phyloP scores from a whole-genome alignment of 2,797 vertebrate species.

The Micrastur ruficollis region DNA sequence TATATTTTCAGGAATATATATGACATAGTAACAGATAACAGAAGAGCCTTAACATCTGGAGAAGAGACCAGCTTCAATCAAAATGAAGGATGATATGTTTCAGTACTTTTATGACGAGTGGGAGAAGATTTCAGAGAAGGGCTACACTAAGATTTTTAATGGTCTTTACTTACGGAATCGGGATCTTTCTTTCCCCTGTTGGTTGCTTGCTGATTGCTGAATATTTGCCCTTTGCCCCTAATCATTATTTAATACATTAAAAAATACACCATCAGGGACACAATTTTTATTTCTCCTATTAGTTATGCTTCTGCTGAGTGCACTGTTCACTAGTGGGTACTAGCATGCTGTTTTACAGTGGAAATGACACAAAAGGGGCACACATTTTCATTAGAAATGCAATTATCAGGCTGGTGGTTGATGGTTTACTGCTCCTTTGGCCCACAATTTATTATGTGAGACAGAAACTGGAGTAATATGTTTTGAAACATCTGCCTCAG shows the following conservation, averaged over 20 bases:
- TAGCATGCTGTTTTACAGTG: conserved; percentile 53
- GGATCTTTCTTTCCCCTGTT: background rate
- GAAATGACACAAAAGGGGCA: conserved; percentile 56
- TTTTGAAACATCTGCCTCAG: conserved; percentile 23
- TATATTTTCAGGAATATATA: conserved; percentile 3
- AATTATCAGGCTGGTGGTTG: conserved; percentile 48
- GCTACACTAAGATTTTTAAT: background rate
- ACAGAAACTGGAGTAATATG: conserved; percentile 9
- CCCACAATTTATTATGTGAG: conserved; percentile 28
- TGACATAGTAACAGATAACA: background rate
- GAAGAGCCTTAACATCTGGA: conserved; percentile 27
- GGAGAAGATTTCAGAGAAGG: conserved; percentile 19
- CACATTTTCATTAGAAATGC: conserved; percentile 61
- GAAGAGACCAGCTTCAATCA: conserved; percentile 22
- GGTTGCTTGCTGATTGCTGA: conserved; percentile 25
- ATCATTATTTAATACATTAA: conserved; percentile 55
- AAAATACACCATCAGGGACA: conserved; percentile 23
- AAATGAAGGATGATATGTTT: conserved; percentile 18
- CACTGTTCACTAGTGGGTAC: conserved; percentile 42
- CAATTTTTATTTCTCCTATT: conserved; percentile 56
- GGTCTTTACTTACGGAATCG: background rate
- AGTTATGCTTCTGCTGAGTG: conserved; percentile 50
- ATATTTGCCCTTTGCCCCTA: conserved; percentile 55
- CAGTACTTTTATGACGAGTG: background rate
- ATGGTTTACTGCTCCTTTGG: conserved; percentile 62